Conservation (phyloP, 2,113 vertebrate genomes). For the Seriola aureovittata region DNA sequence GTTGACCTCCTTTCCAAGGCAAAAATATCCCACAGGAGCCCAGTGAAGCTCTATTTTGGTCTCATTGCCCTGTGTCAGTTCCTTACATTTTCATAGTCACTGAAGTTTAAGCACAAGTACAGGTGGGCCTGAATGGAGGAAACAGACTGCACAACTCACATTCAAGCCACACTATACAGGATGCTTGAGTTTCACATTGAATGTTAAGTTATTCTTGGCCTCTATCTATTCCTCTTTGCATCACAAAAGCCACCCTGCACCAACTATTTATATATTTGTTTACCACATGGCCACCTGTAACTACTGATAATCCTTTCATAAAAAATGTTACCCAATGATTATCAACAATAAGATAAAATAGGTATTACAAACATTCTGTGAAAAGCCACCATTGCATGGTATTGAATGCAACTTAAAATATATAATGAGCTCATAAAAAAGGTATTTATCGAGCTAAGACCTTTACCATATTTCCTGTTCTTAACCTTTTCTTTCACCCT, state of each 20-base stretch:
- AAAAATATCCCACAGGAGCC: slow-evolving; percentile 68
- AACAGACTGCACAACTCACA: background rate
- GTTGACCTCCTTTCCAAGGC: slow-evolving; percentile 72
- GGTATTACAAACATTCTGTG: background rate
- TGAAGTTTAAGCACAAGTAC: slow-evolving; percentile 48
- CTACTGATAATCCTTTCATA: background rate
- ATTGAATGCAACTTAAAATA: background rate
- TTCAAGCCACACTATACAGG: background rate
- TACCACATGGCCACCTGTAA: background rate
- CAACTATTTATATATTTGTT: background rate
- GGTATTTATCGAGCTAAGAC: background rate
- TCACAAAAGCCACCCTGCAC: background rate
- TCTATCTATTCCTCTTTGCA: background rate
- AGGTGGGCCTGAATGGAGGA: slow-evolving; percentile 24
- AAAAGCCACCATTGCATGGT: background rate
- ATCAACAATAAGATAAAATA: background rate
- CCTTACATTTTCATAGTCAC: slow-evolving; percentile 56
- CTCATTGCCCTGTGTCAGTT: slow-evolving; percentile 43
- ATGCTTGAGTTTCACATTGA: background rate
- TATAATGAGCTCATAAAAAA: background rate
- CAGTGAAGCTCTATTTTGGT: slow-evolving; percentile 71
- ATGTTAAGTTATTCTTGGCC: background rate
- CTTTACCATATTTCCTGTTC: too few relatives aligned
- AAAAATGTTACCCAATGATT: background rate
- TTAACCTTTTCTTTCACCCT: too few relatives aligned